Evolutionary conservation across 2,888 invertebrate genomes (phyloP).

Genomic region (Alloplasta piceator): DNA sequence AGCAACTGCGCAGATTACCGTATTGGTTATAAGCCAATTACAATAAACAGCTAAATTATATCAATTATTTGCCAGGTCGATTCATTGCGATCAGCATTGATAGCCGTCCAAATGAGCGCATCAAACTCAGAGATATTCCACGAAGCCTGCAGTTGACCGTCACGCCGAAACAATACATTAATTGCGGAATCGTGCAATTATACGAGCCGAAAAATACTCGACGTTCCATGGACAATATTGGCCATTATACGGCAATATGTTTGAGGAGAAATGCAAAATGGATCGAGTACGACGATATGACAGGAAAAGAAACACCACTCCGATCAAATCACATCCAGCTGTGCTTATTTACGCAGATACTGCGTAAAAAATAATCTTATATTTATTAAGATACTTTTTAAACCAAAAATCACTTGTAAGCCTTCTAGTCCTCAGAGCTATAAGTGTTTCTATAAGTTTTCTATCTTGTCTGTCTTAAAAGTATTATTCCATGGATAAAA

Average conservation of each 20-base stretch:
- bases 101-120: constrained; percentile 9
- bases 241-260: constrained; percentile 10
- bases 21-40: too few species aligned
- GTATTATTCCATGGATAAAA: not conserved
- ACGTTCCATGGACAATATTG: not conserved
- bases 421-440: too few species aligned
- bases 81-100: constrained; percentile 14
- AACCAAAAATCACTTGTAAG: too few species aligned
- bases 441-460: too few species aligned
- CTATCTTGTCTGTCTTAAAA: too few species aligned
- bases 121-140: not conserved
- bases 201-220: constrained; percentile 5
- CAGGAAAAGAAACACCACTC: not conserved
- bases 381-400: too few species aligned
- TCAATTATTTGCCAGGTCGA: constrained; percentile 3
- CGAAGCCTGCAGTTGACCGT: not conserved
- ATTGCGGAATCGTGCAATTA: constrained; percentile 1
- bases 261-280: not conserved
- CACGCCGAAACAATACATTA: not conserved
- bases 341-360: not conserved
- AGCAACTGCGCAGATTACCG: too few species aligned
- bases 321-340: not conserved
- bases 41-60: too few species aligned
- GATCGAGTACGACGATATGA: constrained; percentile 3
- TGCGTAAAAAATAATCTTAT: not conserved